phyloP scores from a whole-genome alignment of 1,140 invertebrate species.

The Tetramorium simillimum region DNA sequence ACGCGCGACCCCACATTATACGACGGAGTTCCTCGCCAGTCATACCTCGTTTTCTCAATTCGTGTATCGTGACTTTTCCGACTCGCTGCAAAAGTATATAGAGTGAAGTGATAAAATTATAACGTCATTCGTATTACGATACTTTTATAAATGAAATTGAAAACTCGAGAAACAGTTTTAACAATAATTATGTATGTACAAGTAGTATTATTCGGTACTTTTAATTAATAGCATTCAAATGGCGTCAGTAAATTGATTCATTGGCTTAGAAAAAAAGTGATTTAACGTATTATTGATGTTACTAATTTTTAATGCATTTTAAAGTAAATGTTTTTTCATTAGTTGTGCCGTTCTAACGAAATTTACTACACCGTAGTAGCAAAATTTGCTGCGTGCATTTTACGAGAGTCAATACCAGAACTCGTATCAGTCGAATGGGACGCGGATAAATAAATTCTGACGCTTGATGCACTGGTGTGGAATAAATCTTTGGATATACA shows the following conservation, averaged over 20 bases:
- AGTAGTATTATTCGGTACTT: background rate
- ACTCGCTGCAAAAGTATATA: constrained; percentile 88
- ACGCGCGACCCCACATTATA: constrained; percentile 95
- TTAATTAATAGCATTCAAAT: background rate
- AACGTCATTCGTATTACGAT: background rate
- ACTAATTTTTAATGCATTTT: constrained; percentile 14
- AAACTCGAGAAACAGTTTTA: background rate
- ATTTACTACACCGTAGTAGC: constrained; percentile 25
- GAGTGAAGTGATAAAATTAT: constrained; percentile 22
- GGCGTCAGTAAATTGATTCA: no score
- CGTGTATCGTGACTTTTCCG: constrained; percentile 94
- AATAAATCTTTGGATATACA: constrained; percentile 50
- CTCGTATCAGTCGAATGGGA: constrained; percentile 48
- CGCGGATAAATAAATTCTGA: constrained; percentile 60
- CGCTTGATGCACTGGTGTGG: constrained; percentile 35
- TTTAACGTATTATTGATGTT: background rate
- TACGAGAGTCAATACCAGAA: constrained; percentile 34
- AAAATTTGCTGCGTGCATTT: constrained; percentile 33
- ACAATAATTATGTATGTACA: background rate
- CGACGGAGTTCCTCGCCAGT: constrained; percentile 94
- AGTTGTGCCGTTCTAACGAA: background rate
- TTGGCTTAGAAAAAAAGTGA: background rate
- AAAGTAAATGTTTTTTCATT: background rate
- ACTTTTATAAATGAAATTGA: background rate
- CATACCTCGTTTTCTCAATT: constrained; percentile 92